Base-by-base conservation (phyloP, 2,113 vertebrate species). In the Centropus bengalensis region DNA sequence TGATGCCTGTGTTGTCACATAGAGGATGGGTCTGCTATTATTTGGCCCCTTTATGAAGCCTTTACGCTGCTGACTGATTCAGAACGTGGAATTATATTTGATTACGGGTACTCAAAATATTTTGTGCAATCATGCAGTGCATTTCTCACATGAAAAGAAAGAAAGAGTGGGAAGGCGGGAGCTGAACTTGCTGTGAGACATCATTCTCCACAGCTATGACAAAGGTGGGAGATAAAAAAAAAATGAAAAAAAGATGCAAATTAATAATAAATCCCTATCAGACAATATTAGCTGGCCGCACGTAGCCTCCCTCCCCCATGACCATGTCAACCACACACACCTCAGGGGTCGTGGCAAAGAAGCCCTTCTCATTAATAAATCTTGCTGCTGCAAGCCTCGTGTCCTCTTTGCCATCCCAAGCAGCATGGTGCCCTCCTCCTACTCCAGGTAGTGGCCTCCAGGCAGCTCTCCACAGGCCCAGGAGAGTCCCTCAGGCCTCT, bases 101-200 rank as follows among this genome's bases (percentile, higher is more conserved):
- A 97, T 96, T 84, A 94, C 40, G 86, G 91, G 94, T 66, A 93
- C 92, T 77, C 84, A 82, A 97, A 95, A 94, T 97, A 96, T 94
- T 98, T 97, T 96, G 85, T 78, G 80, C 89, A 90, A 80, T 89
- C 52, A 22, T 44, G 84, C 94, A 52, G 4, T 15, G 42, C 47
- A 23, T 83, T 95, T 88, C 74, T 88, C 14, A 49, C 0, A 2
- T 70, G 78, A 86, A 69, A 84, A 56, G 49, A 76, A 84, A 49
- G 70, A 49, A 77, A 89, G 20, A 19, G 33, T 69, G 42, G 22
- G 80, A 64, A 82, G 75, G 66, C 1, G 2, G 84, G 62, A 82
- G 91, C 82, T 9, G 20, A 95, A 93, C 49, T 69, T 56, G 91
- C 69, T 89, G 44, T 27, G 87, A 96, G 89, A 82, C 88, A 84